Base-by-base conservation (phyloP, 2,888 invertebrate genomes). In the Hypomecis punctinalis region DNA sequence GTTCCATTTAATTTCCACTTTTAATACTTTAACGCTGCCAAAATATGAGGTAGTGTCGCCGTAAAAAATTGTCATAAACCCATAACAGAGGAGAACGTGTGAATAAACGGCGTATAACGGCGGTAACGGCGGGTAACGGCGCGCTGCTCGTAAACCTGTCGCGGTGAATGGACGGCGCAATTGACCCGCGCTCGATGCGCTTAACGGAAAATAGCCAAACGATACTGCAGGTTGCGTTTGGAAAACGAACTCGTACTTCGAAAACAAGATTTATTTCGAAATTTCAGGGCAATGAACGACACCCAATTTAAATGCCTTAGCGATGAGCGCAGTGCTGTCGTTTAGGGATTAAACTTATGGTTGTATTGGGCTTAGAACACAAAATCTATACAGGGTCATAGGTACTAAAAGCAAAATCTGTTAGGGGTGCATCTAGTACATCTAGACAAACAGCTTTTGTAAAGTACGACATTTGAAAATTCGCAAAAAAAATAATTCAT, bases 11-110 rank as follows among this genome's bases (percentile, higher is more conserved):
- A 80, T 81, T 78, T 78, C 70, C 71, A 75, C 79, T 75, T 73
- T 84, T 85, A 87, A 88, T 85, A 85, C 84, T 72, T 85, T 84
- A 83, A 84, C 76, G 80, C 84, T 72, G 77, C 75, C 82, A 83
- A 89, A 90, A 85, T 87, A 89, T 90, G 89, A 89, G 84, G 82
- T 86, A 90, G 84, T 82, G 82, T 74, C 72, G 82, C 82, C 79
- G 87, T 90, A 90, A 91, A 91, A 90, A 91, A 85, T 77, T 78
- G 89, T 81, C 83, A 86, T 90, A 89, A 89, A 89, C 79, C 85
- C 82, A 82, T 84, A 86, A 88, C 85, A 76, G 78, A 80, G 83
- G 84, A 79, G 77, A 83, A 84, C 85, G 87, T 80, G 85, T 83
- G 80, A 85, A 90, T 88, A 88, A 88, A 88, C 84, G 85, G 78